These are phyloP conservation scores for Dromius quadrimaculatus DNA, from an alignment of 2,888 invertebrate species.

Conservation along the genomic window DNA sequence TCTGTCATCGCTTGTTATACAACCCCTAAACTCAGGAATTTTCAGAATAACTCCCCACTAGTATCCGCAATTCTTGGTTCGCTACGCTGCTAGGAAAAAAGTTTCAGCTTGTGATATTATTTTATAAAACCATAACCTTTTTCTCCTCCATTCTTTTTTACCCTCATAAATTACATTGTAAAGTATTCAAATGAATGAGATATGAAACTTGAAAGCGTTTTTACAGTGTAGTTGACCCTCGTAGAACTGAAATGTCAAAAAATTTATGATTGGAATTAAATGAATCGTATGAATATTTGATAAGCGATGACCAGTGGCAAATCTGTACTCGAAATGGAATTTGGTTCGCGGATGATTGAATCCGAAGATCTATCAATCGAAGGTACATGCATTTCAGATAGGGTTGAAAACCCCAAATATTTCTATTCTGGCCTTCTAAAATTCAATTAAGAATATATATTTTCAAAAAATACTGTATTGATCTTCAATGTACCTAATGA, in stretches of 20 bases:
- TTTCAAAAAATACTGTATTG: too few relatives aligned
- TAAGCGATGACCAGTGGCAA: conserved; percentile 60
- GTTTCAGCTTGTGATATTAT: conserved; percentile 1
- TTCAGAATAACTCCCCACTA: conserved; percentile 45
- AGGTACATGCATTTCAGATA: too few relatives aligned
- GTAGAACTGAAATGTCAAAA: conserved; percentile 49
- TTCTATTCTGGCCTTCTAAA: too few relatives aligned
- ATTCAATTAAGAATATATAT: too few relatives aligned
- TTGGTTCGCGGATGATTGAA: conserved; percentile 1
- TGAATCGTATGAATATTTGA: conserved; percentile 60
- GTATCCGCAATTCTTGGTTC: conserved; percentile 32
- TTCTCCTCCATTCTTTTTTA: conserved; percentile 2
- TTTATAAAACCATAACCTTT: background rate
- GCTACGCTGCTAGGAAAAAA: conserved; percentile 39
- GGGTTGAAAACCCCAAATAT: too few relatives aligned
- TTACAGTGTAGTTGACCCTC: conserved; percentile 48
- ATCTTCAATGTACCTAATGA: too few relatives aligned
- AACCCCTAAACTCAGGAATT: conserved; percentile 46
- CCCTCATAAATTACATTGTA: background rate
- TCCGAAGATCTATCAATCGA: too few relatives aligned
- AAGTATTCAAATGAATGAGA: background rate
- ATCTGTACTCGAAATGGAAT: conserved; percentile 46
- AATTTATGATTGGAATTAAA: conserved; percentile 60
- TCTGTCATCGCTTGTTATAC: conserved; percentile 46
- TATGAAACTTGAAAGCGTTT: conserved; percentile 3